phyloP scores from a whole-genome alignment of 1,140 invertebrate genomes.

The Drosophila ananassae region DNA sequence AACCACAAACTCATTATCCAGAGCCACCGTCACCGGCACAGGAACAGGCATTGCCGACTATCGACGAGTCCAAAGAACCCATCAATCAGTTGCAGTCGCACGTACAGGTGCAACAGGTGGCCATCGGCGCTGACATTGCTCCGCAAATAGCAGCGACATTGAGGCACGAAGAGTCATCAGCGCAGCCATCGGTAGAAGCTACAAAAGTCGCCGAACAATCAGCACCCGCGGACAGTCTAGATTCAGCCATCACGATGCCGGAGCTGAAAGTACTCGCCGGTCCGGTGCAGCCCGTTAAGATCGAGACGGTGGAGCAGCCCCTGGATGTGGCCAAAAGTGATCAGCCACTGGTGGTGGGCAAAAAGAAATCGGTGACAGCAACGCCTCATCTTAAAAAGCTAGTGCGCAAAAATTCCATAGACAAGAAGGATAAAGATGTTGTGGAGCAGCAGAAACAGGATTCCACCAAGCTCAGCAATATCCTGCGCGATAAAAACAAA shows the following conservation, averaged over 20 bases:
- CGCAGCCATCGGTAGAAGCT: constrained; percentile 49
- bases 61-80: constrained; percentile 67
- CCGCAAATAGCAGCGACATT: constrained; percentile 77
- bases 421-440: constrained; percentile 44
- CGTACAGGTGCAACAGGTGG: constrained; percentile 60
- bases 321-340: constrained; percentile 47
- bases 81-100: constrained; percentile 58
- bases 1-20: not conserved
- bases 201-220: constrained; percentile 71
- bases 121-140: constrained; percentile 66
- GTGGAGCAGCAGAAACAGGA: constrained; percentile 29
- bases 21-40: constrained; percentile 1
- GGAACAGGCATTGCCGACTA: constrained; percentile 24
- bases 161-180: constrained; percentile 68
- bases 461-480: constrained; percentile 49
- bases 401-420: constrained; percentile 69
- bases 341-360: constrained; percentile 21
- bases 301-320: constrained; percentile 65
- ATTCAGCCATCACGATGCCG: constrained; percentile 54
- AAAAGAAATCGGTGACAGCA: constrained; percentile 44
- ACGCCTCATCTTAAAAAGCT: constrained; percentile 63
- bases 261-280: constrained; percentile 75
- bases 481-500: constrained; percentile 68
- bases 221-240: constrained; percentile 58
- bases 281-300: constrained; percentile 76